Evolutionary conservation across 1,140 invertebrate genomes (phyloP).

Genomic region (Argopecten irradians): DNA sequence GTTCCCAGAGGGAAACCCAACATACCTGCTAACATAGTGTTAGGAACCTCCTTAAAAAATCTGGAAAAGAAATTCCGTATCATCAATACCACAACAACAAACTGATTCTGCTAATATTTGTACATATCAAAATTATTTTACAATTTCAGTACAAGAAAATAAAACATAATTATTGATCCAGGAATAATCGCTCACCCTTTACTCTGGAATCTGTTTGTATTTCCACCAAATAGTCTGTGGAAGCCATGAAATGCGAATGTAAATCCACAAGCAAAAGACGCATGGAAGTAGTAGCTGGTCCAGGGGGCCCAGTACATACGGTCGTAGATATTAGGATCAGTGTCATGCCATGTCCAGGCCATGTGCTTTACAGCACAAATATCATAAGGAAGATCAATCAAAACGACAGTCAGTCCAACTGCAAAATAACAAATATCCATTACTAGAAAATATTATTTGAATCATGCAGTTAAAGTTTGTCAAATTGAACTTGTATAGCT

Average conservation of each 20-base stretch:
- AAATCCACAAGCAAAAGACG: constrained; percentile 85
- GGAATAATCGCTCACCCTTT: constrained; percentile 56
- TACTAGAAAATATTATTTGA: not conserved
- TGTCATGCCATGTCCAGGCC: constrained; percentile 92
- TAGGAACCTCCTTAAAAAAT: constrained; percentile 80
- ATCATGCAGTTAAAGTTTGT: not conserved
- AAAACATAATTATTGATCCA: not conserved
- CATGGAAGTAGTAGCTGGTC: constrained; percentile 90
- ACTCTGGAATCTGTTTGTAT: constrained; percentile 61
- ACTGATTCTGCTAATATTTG: not conserved
- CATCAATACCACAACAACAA: not conserved
- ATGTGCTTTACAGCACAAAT: constrained; percentile 88
- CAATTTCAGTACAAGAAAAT: too few species aligned
- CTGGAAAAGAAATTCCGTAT: constrained; percentile 74
- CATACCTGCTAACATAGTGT: constrained; percentile 79
- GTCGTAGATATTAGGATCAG: constrained; percentile 88
- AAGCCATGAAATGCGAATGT: constrained; percentile 83
- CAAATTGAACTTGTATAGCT: too few species aligned
- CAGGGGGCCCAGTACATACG: constrained; percentile 87
- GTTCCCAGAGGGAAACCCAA: constrained; percentile 85
- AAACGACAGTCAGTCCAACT: constrained; percentile 85
- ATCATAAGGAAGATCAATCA: constrained; percentile 89
- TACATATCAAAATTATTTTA: not conserved
- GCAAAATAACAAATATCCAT: constrained; percentile 52
- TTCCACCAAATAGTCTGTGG: constrained; percentile 79